Conservation (phyloP, 1,140 invertebrate genomes). For the Venturia canescens region DNA sequence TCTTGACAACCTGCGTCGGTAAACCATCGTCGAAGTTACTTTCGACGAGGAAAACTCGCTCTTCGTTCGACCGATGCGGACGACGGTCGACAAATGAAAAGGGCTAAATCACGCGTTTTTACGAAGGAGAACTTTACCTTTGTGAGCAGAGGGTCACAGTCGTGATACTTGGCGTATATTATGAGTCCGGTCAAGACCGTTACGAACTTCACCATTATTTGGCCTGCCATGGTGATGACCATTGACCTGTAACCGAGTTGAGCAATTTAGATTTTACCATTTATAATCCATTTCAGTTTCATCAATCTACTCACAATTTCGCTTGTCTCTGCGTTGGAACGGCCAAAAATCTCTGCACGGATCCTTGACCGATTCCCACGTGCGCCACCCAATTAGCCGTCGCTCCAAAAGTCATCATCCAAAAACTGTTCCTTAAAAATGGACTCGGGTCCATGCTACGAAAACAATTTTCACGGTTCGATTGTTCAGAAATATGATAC, state of each 20-base stretch:
- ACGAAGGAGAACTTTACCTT: constrained; percentile 49
- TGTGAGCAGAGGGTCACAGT: constrained; percentile 79
- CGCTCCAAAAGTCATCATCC: constrained; percentile 79
- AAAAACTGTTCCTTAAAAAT: constrained; percentile 79
- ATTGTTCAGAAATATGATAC: too few species aligned
- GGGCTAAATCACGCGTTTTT: too few species aligned
- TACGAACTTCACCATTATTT: constrained; percentile 70
- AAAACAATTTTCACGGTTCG: neutral
- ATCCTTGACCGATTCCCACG: constrained; percentile 81
- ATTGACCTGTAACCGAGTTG: constrained; percentile 59
- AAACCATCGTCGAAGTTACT: neutral
- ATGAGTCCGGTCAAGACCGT: constrained; percentile 76
- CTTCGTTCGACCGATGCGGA: too few species aligned
- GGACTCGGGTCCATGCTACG: constrained; percentile 79
- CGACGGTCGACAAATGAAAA: too few species aligned
- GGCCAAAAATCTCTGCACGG: constrained; percentile 82
- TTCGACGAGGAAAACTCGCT: neutral
- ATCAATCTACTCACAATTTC: constrained; percentile 64
- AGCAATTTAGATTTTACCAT: neutral
- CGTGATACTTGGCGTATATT: constrained; percentile 80
- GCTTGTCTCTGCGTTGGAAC: constrained; percentile 80
- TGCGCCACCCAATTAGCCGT: constrained; percentile 79
- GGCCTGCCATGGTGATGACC: constrained; percentile 65
- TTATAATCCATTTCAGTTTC: neutral
- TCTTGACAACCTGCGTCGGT: constrained; percentile 54